Evolutionary conservation across 2,888 invertebrate genomes (phyloP).

Genomic region (Thelaira solivaga): DNA sequence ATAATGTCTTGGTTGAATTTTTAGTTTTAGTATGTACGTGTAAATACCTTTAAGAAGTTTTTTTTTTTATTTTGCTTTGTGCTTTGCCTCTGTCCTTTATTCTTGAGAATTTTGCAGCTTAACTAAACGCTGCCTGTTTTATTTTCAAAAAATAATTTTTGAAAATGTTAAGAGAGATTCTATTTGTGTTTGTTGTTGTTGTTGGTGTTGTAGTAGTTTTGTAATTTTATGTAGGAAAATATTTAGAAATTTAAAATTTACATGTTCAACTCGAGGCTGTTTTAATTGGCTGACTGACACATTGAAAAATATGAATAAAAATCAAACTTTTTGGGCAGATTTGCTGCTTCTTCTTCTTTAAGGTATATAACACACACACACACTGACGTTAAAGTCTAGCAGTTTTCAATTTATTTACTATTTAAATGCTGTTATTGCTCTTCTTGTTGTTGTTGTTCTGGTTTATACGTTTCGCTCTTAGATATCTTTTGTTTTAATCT

Average conservation of each 20-base stretch:
- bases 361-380: not conserved
- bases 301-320: not conserved
- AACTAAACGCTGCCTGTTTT: conserved; percentile 5
- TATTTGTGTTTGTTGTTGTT: conserved; percentile 1
- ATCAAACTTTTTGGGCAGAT: conserved; percentile 9
- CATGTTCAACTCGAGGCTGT: conserved; percentile 20
- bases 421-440: conserved; percentile 33
- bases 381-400: conserved; percentile 3
- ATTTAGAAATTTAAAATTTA: conserved; percentile 43
- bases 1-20: conserved; percentile 2
- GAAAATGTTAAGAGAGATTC: conserved; percentile 19
- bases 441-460: not conserved
- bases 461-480: too few relatives aligned
- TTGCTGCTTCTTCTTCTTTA: not conserved
- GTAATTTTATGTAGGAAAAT: conserved; percentile 26
- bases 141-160: conserved; percentile 12
- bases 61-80: not conserved
- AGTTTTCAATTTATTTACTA: not conserved
- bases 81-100: not conserved
- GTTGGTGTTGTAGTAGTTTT: not conserved
- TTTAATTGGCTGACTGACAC: conserved; percentile 14
- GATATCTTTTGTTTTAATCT: conserved; percentile 14
- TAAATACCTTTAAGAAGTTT: conserved; percentile 4
- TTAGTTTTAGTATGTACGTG: too few relatives aligned
- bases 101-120: conserved; percentile 31